These are phyloP conservation scores for Venturia canescens DNA, from an alignment of 1,140 invertebrate genomes.

Conservation along the genomic window DNA sequence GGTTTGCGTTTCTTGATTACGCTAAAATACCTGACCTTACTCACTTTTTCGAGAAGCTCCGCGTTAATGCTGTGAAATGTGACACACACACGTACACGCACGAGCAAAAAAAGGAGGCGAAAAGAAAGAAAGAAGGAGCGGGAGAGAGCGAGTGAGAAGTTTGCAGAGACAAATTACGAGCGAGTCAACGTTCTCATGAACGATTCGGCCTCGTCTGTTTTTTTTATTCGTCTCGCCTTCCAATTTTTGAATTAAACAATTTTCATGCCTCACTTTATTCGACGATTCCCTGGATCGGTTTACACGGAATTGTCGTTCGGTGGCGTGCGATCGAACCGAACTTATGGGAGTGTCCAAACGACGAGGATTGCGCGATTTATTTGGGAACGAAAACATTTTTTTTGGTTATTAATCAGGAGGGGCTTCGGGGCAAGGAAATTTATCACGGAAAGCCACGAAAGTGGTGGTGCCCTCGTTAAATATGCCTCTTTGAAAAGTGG, in stretches of 20 bases:
- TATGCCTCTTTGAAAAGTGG: neutral
- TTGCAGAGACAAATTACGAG: slow-evolving; percentile 4
- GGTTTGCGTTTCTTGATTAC: slow-evolving; percentile 55
- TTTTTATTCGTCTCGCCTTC: neutral
- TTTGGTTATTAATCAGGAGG: too few relatives aligned
- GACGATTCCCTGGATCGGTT: neutral
- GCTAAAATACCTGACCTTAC: slow-evolving; percentile 66
- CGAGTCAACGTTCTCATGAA: slow-evolving; percentile 30
- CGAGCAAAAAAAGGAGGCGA: too few relatives aligned
- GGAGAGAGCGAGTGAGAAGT: slow-evolving; percentile 24
- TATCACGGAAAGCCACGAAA: too few relatives aligned
- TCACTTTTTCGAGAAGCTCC: slow-evolving; percentile 47
- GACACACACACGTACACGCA: neutral
- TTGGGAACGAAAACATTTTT: too few relatives aligned
- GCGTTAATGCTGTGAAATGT: neutral
- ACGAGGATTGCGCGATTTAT: too few relatives aligned
- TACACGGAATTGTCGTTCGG: neutral
- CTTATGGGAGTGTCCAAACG: too few relatives aligned
- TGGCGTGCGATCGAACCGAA: neutral
- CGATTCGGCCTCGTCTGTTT: neutral
- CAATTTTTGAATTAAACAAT: neutral
- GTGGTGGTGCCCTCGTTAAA: too few relatives aligned
- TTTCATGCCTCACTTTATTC: neutral
- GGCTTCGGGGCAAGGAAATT: too few relatives aligned
- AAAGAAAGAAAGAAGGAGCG: slow-evolving; percentile 45